Percentiles rank a stretch among this genome's conserved stretches.
phyloP scores from a whole-genome alignment of 2,888 invertebrate genomes.

The Platycheirus albimanus region DNA sequence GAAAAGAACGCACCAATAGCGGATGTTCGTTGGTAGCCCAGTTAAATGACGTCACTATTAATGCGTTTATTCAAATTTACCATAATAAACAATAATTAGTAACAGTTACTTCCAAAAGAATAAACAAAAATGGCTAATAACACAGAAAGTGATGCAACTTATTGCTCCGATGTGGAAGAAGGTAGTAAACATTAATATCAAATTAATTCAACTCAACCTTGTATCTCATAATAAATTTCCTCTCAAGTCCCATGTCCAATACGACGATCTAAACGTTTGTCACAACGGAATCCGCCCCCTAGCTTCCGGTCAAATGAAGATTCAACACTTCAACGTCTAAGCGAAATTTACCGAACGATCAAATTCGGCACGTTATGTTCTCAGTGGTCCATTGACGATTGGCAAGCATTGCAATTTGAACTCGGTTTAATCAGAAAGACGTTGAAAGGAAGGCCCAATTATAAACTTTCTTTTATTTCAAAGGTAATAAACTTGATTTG shows the following conservation, averaged over 20 bases:
- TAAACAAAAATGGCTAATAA: constrained; percentile 29
- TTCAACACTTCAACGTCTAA: constrained; percentile 26
- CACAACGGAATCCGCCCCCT: constrained; percentile 10
- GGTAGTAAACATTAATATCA: constrained; percentile 20
- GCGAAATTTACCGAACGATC: constrained; percentile 41
- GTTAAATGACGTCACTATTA: too few relatives aligned
- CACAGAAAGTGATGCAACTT: constrained; percentile 59
- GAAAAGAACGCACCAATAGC: too few relatives aligned
- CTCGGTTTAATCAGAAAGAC: constrained; percentile 16
- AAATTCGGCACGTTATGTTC: constrained; percentile 16
- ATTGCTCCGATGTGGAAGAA: constrained; percentile 57
- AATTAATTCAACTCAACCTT: neutral
- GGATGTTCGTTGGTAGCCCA: too few relatives aligned
- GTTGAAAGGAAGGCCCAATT: neutral
- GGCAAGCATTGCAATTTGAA: constrained; percentile 46
- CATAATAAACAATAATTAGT: too few relatives aligned
- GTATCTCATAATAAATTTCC: too few relatives aligned
- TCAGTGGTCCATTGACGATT: constrained; percentile 30
- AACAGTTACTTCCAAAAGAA: too few relatives aligned
- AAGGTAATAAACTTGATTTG: constrained; percentile 29
- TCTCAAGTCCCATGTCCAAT: constrained; percentile 13
- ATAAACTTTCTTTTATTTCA: constrained; percentile 33
- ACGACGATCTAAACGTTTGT: constrained; percentile 54
- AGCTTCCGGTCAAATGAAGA: constrained; percentile 41
- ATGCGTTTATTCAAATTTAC: too few relatives aligned